Evolutionary conservation across 1,140 invertebrate genomes (phyloP), one percentile per base, ranked within the genome.

Genomic region (Drosophila sp.): DNA sequence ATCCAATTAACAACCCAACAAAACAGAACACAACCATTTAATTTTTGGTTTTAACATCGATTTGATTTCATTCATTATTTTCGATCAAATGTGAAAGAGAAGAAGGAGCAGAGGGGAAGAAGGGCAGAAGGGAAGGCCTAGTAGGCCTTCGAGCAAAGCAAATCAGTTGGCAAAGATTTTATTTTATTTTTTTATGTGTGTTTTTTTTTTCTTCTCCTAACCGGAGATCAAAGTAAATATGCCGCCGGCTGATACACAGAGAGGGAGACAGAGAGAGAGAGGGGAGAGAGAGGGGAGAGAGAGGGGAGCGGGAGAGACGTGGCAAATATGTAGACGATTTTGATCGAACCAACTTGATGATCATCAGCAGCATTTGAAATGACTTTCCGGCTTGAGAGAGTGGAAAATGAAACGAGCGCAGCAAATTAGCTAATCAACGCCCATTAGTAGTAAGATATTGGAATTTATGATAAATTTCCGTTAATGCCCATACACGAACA

Each of bases 391-490:
- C 71, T 50, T 67, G 62, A 71, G 71, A 57, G 66, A 80, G 76
- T 71, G 77, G 84, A 78, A 89, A 89, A 80, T 75, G 68, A 89
- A 89, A 89, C 80, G 84, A 89, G 84, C 84, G 84, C 77, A 83
- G 68, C 84, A 89, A 89, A 89, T 89, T 89, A 89, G 84, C 84
- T 89, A 89, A 89, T 89, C 84, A 89, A 89, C 84, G 84, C 84
- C 84, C 84, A 89, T 89, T 89, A 89, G 80, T 78, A 78, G 67
- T 69, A 79, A 65, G 72, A 72, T 83, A 86, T 83, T 80, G 84
- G 84, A 89, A 89, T 89, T 89, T 89, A 89, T 89, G 84, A 89
- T 89, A 89, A 89, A 89, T 89, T 84, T 89, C 84, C 77, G 84
- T 84, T 84, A 86, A 89, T 70, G 66, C 60, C 57, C 64, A 70